Conservation (phyloP, 2,797 vertebrate species). For the Notamacropus eugenii region DNA sequence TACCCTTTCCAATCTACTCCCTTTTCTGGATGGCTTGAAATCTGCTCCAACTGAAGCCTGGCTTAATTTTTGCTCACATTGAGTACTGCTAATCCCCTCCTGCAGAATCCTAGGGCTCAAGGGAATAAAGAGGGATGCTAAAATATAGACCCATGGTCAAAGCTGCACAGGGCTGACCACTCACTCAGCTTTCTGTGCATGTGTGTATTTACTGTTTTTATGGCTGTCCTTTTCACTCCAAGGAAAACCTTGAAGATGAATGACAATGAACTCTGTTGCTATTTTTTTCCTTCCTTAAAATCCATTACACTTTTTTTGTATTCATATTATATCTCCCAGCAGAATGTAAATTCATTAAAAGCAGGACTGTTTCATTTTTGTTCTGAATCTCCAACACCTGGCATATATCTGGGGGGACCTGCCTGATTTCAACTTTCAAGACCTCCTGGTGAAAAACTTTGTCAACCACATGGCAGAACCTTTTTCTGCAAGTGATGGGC, state of each 20-base stretch:
- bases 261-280: not conserved
- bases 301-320: not conserved
- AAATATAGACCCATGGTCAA: slow-evolving; percentile 66
- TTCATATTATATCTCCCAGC: not conserved
- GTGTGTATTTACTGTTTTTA: not conserved
- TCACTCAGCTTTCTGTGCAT: slow-evolving; percentile 1
- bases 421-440: not conserved
- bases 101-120: slow-evolving; percentile 84
- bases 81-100: slow-evolving; percentile 76
- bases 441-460: not conserved
- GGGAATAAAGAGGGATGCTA: slow-evolving; percentile 81
- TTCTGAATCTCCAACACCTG: not conserved
- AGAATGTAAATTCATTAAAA: not conserved
- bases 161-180: slow-evolving; percentile 6
- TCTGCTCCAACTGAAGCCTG: slow-evolving; percentile 48
- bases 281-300: not conserved
- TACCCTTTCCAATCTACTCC: slow-evolving; percentile 38
- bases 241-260: not conserved
- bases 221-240: not conserved
- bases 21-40: slow-evolving; percentile 56
- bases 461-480: not conserved
- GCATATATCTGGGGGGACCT: not conserved
- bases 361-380: not conserved
- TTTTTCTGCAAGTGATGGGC: not conserved
- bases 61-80: slow-evolving; percentile 61